Conservation (phyloP, 2,888 invertebrate species). For the Empis livida region DNA sequence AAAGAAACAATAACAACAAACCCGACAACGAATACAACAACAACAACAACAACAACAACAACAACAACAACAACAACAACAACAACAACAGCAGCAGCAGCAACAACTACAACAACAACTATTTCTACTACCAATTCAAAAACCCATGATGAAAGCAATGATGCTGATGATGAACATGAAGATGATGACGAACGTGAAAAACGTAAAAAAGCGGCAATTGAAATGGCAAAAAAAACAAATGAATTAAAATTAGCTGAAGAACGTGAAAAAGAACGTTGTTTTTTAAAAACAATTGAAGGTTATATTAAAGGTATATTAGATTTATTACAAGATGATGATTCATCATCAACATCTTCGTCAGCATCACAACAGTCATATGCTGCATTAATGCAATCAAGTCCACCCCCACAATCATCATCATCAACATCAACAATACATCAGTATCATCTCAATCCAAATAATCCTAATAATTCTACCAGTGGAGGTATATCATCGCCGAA, state of each 20-base stretch:
- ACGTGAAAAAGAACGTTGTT: conserved; percentile 26
- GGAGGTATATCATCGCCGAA: too few species aligned
- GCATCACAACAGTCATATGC: too few species aligned
- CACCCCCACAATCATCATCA: too few species aligned
- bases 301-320: conserved; percentile 31
- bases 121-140: conserved; percentile 1
- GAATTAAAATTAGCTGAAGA: conserved; percentile 29
- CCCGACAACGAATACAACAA: neutral
- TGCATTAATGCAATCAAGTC: too few species aligned
- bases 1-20: conserved; percentile 22
- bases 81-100: too few species aligned
- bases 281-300: conserved; percentile 31
- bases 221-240: conserved; percentile 13
- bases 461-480: too few species aligned
- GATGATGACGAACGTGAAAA: conserved; percentile 13
- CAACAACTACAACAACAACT: conserved; percentile 17
- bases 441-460: too few species aligned
- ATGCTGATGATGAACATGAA: conserved; percentile 18
- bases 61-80: conserved; percentile 12
- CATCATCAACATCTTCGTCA: neutral
- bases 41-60: conserved; percentile 12
- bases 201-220: conserved; percentile 7
- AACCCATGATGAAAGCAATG: conserved; percentile 16
- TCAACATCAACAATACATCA: too few species aligned
- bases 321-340: conserved; percentile 29